phyloP scores from a whole-genome alignment of 2,888 invertebrate genomes.

The Apodemia mormo region DNA sequence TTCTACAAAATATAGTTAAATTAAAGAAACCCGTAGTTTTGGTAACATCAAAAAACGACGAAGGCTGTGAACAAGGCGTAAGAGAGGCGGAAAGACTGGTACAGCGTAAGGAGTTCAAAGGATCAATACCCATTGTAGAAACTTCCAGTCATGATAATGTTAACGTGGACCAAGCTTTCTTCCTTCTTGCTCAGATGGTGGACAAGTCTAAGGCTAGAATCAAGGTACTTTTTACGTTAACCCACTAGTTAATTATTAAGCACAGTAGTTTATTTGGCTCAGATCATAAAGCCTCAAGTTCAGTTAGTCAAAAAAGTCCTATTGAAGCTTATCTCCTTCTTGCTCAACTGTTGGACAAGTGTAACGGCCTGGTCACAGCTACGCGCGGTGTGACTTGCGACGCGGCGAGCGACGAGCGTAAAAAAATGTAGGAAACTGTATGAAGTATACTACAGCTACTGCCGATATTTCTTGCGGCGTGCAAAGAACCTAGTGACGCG shows the following conservation, averaged over 20 bases:
- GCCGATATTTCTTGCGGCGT: too few species aligned
- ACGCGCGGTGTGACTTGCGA: too few species aligned
- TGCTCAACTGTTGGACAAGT: too few species aligned
- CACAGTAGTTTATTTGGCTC: too few species aligned
- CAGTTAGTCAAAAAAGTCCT: too few species aligned
- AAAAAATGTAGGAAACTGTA: too few species aligned
- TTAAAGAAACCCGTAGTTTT: slow-evolving; percentile 97
- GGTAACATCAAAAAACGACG: slow-evolving; percentile 98
- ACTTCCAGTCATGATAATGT: slow-evolving; percentile 98
- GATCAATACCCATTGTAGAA: slow-evolving; percentile 93
- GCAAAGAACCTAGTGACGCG: too few species aligned
- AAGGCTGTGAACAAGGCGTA: slow-evolving; percentile 92
- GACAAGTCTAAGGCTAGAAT: slow-evolving; percentile 92
- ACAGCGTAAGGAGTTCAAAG: slow-evolving; percentile 93
- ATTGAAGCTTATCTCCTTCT: too few species aligned
- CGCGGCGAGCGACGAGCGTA: too few species aligned
- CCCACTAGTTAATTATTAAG: too few species aligned
- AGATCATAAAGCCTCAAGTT: not conserved
- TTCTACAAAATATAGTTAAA: slow-evolving; percentile 92
- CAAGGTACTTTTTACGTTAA: slow-evolving; percentile 56
- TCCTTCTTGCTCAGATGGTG: slow-evolving; percentile 94
- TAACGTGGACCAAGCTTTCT: slow-evolving; percentile 96
- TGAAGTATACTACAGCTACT: too few species aligned
- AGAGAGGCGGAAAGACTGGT: slow-evolving; percentile 94
- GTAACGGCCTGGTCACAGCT: too few species aligned